These are phyloP conservation scores for Acrobasis suavella DNA, from an alignment of 2,888 invertebrate species.

Conservation along the genomic window DNA sequence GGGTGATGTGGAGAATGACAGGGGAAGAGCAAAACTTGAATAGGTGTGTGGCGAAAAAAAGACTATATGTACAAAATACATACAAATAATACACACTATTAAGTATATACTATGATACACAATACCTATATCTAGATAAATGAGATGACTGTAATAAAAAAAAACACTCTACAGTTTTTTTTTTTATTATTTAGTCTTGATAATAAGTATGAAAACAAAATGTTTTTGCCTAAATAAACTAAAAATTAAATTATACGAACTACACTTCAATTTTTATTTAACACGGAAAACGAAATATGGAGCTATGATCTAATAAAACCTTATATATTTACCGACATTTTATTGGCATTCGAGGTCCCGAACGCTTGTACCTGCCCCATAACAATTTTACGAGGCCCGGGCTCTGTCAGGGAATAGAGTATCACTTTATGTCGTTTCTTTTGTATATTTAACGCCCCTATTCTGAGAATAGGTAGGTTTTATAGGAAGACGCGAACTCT, in stretches of 20 bases:
- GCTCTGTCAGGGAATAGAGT: slow-evolving; percentile 60
- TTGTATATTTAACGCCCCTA: slow-evolving; percentile 75
- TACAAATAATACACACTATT: no score
- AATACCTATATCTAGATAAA: no score
- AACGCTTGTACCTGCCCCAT: slow-evolving; percentile 61
- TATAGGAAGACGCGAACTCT: slow-evolving; percentile 26
- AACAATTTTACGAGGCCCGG: slow-evolving; percentile 65
- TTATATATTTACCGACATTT: slow-evolving; percentile 64
- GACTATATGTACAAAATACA: no score
- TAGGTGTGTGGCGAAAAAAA: no score
- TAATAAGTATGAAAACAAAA: no score
- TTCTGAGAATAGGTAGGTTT: slow-evolving; percentile 37
- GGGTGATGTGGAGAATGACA: no score
- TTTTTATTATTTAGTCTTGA: no score
- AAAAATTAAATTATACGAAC: background rate
- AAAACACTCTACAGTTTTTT: no score
- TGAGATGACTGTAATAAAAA: no score
- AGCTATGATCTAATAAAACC: slow-evolving; percentile 68
- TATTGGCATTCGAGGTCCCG: slow-evolving; percentile 56
- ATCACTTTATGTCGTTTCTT: slow-evolving; percentile 73
- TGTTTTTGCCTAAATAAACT: background rate
- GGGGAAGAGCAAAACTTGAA: no score
- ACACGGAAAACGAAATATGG: slow-evolving; percentile 47
- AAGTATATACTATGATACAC: no score
- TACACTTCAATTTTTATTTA: slow-evolving; percentile 17